Evolutionary conservation across 2,797 vertebrate species (phyloP), one percentile per base, ranked within the genome.

Genomic region (Ctenosaura bakeri): DNA sequence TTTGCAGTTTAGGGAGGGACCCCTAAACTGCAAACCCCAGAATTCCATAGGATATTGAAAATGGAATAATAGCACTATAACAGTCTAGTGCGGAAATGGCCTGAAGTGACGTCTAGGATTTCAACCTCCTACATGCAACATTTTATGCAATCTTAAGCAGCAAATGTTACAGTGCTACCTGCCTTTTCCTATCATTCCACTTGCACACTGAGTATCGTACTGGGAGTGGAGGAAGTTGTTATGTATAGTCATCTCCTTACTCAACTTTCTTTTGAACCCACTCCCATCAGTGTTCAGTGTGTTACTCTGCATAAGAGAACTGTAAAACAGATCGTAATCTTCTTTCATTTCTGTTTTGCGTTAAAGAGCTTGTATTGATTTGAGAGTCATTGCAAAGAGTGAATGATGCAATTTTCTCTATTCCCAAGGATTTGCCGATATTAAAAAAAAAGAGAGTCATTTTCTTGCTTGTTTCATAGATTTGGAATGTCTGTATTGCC

Each of bases 381-480:
- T 26, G 64, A 56, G 56, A 42, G 73, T 83, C 0, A 24, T 59
- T 90, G 12, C 16, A 10, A 91, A 92, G 90, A 52, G 10, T 69
- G 42, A 66, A 14, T 46, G 8, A 0, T 0, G 24, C 0, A 35
- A 82, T 52, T 38, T 50, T 5, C 62, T 66, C 56, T 78, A 1
- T n/a, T 0, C 24, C 50, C 24, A 83, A 0, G 73, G 86, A 0
- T 87, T 93, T 92, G 2, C 52, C 38, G 89, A 35, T 69, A 88
- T 46, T 79, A 83, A 20, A 82, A 86, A 92, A 2, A 2, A 62
- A 16, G n/a, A 13, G 85, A 83, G 32, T 84, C 0, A 64, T 90
- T 90, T 87, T 64, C 59, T 62, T 90, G 74, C 52, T 91, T 93
- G 29, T 89, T 78, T 74, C 16, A 85, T 86, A 89, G 32, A n/a